Percentiles rank a stretch among this genome's conserved stretches.
phyloP scores from a whole-genome alignment of 2,888 invertebrate genomes.

The Amiota mariae region DNA sequence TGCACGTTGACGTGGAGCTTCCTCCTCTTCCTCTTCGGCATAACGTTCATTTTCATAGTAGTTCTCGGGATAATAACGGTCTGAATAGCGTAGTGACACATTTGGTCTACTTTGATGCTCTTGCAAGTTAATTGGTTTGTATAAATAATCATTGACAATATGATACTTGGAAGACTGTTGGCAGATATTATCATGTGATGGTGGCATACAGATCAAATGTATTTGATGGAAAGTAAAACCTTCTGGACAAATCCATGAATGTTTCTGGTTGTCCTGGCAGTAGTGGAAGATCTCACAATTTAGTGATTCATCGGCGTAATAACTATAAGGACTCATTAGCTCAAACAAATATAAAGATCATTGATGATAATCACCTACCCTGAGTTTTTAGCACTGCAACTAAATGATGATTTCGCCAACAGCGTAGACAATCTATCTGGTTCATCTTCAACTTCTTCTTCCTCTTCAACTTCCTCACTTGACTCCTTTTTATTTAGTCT shows the following conservation, averaged over 20 bases:
- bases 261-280: slow-evolving; percentile 90
- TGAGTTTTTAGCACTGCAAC: slow-evolving; percentile 85
- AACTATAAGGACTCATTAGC: slow-evolving; percentile 68
- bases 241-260: slow-evolving; percentile 95
- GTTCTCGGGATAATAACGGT: slow-evolving; percentile 87
- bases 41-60: slow-evolving; percentile 80
- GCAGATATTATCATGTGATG: slow-evolving; percentile 90
- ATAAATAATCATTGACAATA: slow-evolving; percentile 93
- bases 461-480: slow-evolving; percentile 81
- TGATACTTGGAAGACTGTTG: slow-evolving; percentile 91
- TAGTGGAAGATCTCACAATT: slow-evolving; percentile 95
- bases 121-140: slow-evolving; percentile 89
- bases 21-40: slow-evolving; percentile 68
- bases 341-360: not conserved
- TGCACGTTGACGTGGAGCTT: slow-evolving; percentile 65
- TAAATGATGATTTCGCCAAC: slow-evolving; percentile 88
- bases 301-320: slow-evolving; percentile 91
- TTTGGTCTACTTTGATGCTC: slow-evolving; percentile 88
- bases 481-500: slow-evolving; percentile 59
- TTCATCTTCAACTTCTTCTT: slow-evolving; percentile 85
- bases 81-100: slow-evolving; percentile 85
- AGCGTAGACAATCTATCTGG: slow-evolving; percentile 87
- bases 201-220: slow-evolving; percentile 94
- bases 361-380: slow-evolving; percentile 74
- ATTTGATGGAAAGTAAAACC: slow-evolving; percentile 85